Evolutionary conservation across 2,797 vertebrate species (phyloP), one percentile per base, ranked within the genome.

Genomic region (Chaetodon trifasciatus): DNA sequence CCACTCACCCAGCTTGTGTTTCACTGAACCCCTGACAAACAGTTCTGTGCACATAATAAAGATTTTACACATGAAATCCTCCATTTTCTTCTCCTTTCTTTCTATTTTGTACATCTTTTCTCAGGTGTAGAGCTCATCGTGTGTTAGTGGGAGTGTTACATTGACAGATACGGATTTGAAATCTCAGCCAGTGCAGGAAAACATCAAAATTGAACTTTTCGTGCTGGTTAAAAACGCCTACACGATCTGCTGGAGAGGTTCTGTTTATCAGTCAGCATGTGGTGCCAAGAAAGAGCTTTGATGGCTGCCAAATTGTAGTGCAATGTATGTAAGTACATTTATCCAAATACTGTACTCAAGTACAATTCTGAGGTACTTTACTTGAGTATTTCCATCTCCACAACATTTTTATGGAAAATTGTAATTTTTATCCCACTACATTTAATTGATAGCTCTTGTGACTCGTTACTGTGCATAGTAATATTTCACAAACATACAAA

Each of bases 1-100:
- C 85, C 89, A 88, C 85, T 92, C 88, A 76, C 83, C 88, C 87
- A 85, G 88, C 92, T 90, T 76, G 84, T 93, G 90, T 92, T 92
- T 93, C 91, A 93, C 93, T 90, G 88, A 92, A 89, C 85, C 92
- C 88, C 83, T 91, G 86, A 92, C 81, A 88, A 93, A 92, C 92
- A 92, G 91, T 94, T 94, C 92, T 95, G 95, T 96, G 94, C 94
- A 96, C 95, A 96, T 94, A 95, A 96, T 96, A 95, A 96, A 96
- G 92, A 89, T 95, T 96, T 96, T 95, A 95, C 93, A 94, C 92
- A 91, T 87, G 85, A 86, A 93, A 86, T 76, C n/a, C 63, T 80
- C 37, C 2, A 0, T 44, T 83, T 81, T 52, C 39, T 62, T 32
- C 49, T 37, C 8, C 3, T 64, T 62, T 40, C 5, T 72, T 63